Conservation (phyloP, 2,797 vertebrate species). For the Notolabrus celidotus region DNA sequence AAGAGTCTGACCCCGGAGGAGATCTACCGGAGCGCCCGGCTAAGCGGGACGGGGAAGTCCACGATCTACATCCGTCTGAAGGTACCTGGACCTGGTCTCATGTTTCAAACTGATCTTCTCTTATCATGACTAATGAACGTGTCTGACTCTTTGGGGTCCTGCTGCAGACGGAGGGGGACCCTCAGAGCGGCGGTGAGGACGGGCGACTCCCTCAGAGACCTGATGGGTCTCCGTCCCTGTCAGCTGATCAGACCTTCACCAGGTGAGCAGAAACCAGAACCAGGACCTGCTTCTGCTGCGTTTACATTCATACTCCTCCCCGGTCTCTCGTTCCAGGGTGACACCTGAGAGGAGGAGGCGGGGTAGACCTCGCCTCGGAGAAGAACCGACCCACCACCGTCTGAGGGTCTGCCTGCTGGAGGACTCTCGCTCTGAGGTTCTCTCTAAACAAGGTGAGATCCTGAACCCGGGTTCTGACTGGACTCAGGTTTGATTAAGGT, state of each 20-base stretch:
- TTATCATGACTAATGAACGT: too few relatives aligned
- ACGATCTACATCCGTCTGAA: constrained; percentile 57
- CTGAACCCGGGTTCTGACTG: fast-evolving
- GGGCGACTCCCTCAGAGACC: neutral
- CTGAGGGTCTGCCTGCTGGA: constrained; percentile 54
- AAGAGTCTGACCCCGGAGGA: constrained; percentile 32
- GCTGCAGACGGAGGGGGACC: neutral
- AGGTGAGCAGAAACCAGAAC: neutral
- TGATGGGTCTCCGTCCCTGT: neutral
- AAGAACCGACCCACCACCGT: neutral
- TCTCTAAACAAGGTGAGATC: neutral
- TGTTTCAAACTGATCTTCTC: too few relatives aligned
- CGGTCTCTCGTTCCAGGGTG: neutral
- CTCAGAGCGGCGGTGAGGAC: neutral
- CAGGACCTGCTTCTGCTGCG: neutral
- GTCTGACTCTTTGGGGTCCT: neutral
- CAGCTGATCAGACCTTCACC: neutral
- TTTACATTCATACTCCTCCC: too few relatives aligned
- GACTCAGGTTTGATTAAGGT: neutral
- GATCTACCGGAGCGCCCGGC: constrained; percentile 17
- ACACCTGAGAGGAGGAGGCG: constrained; percentile 14
- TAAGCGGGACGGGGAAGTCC: neutral
- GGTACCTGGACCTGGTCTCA: constrained; percentile 15
- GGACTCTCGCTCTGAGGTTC: neutral
- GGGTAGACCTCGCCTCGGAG: constrained; percentile 11